A percentile compares a stretch with the other conserved stretches of the same genome.
Conservation (phyloP, 2,797 vertebrate species). For the Sandelia bainsii region DNA sequence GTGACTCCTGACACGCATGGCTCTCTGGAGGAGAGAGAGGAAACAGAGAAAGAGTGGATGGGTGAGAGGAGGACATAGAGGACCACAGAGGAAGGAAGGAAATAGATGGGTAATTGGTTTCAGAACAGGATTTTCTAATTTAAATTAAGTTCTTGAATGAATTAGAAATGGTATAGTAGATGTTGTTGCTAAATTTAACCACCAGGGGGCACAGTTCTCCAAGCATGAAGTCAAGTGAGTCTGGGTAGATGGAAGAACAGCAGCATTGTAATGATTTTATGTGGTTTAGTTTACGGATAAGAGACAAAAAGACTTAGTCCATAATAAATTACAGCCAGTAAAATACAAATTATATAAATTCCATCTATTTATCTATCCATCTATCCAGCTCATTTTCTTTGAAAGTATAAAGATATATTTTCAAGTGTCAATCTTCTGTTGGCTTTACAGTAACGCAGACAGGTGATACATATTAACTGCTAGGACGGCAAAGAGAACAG, state of each 20-base stretch:
- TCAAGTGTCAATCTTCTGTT: slow-evolving; percentile 3
- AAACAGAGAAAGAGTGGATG: neutral
- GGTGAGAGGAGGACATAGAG: neutral
- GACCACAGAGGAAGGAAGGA: neutral
- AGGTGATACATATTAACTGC: slow-evolving; percentile 72
- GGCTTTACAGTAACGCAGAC: slow-evolving; percentile 60
- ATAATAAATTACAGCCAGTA: neutral
- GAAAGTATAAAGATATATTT: slow-evolving; percentile 60
- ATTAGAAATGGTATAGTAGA: neutral
- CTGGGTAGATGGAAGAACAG: neutral
- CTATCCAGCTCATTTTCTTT: neutral
- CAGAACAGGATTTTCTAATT: neutral
- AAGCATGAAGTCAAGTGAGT: slow-evolving; percentile 7
- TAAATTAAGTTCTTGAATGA: neutral
- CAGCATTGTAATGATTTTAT: neutral
- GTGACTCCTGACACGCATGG: slow-evolving; percentile 96
- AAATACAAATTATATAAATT: neutral
- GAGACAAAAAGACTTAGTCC: neutral
- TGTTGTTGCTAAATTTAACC: slow-evolving; percentile 13
- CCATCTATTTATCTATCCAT: neutral
- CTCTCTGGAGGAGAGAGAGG: slow-evolving; percentile 84
- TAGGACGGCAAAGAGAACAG: slow-evolving; percentile 75
- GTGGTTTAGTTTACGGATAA: neutral
- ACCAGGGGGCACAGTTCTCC: slow-evolving; percentile 51
- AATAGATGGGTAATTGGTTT: neutral